Evolutionary conservation across 2,113 vertebrate genomes (phyloP).

Genomic region (Amblyopsis rosae): DNA sequence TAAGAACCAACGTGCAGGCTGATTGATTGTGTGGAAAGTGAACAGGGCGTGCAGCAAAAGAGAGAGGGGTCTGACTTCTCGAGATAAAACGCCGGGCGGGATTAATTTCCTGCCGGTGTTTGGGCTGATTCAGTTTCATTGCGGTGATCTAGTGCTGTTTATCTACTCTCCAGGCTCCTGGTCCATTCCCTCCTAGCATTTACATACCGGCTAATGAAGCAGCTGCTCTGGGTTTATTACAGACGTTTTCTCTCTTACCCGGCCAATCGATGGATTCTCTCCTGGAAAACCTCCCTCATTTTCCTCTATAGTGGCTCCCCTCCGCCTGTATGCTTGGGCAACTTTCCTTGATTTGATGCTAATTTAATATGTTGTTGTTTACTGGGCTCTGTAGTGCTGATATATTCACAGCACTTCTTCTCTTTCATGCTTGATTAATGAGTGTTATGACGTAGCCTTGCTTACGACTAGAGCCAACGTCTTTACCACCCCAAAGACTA

Average conservation of each 20-base stretch:
- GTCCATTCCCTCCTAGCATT: conserved; percentile 25
- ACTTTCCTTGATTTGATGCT: not conserved
- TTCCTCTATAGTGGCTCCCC: not conserved
- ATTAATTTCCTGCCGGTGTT: conserved; percentile 56
- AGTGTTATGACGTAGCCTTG: not conserved
- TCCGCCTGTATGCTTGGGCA: not conserved
- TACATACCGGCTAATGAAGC: conserved; percentile 38
- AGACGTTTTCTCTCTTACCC: not conserved
- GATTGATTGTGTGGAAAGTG: conserved; percentile 3
- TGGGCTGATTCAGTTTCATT: conserved; percentile 35
- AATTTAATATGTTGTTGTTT: not conserved
- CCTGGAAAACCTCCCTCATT: not conserved
- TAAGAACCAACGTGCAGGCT: not conserved
- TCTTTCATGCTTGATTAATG: not conserved
- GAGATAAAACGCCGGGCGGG: conserved; percentile 44
- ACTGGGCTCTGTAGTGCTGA: not conserved
- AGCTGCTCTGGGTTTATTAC: conserved; percentile 23
- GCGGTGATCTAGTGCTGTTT: conserved; percentile 51
- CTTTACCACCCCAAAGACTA: not conserved
- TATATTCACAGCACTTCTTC: not conserved
- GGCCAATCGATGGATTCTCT: conserved; percentile 31
- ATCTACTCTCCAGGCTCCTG: conserved; percentile 9
- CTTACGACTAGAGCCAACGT: not conserved
- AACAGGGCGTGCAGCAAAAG: conserved; percentile 3
- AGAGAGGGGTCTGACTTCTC: conserved; percentile 23